Evolutionary conservation across 2,888 invertebrate species (phyloP), one percentile per base, ranked within the genome.

Genomic region (Ectemnius lituratus): DNA sequence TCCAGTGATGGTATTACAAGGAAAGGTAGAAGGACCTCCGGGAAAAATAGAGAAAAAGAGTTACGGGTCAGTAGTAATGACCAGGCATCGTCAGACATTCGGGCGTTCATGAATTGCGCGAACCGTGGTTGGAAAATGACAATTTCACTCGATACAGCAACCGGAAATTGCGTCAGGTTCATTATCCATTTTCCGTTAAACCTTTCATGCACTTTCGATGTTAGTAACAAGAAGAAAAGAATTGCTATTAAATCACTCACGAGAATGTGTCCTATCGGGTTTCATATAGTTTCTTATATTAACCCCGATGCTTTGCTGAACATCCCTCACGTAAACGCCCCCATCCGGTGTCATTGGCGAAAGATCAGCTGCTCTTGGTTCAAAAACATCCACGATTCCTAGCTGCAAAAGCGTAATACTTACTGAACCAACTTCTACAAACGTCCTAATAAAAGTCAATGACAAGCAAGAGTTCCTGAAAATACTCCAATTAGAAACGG

Each of bases 241-340:
- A 76, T 77, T 72, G 73, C 67, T 67, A 76, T 81, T 81, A 76
- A 75, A 23, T 72, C 83, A 83, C 84, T 86, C 88, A 85, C 84
- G 83, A 77, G 84, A 83, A 77, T 85, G 87, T 68, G 86, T 84
- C 60, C 87, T 92, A 81, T 92, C 93, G 2, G 92, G 91, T 85
- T 94, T 93, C 83, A 93, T 92, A 89, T 95, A 96, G 89, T 96
- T 96, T 86, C 95, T 93, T 83, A 97, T 96, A 86, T 95, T 95
- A 16, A 97, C 95, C 66, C 96, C 96, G 75, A 97, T 95, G 18
- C 95, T 94, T 91, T 97, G 97, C 90, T 97, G 96, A 83, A 97
- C 94, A 90, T 96, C 96, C 69, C 95, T 94, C 47, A 96, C 96
- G 87, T 96, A 97, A 71, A 96, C 94, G 52, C 95, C 94, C n/a